These are phyloP conservation scores for Artibeus lituratus DNA, from an alignment of 2,797 vertebrate genomes.

Conservation along the genomic window DNA sequence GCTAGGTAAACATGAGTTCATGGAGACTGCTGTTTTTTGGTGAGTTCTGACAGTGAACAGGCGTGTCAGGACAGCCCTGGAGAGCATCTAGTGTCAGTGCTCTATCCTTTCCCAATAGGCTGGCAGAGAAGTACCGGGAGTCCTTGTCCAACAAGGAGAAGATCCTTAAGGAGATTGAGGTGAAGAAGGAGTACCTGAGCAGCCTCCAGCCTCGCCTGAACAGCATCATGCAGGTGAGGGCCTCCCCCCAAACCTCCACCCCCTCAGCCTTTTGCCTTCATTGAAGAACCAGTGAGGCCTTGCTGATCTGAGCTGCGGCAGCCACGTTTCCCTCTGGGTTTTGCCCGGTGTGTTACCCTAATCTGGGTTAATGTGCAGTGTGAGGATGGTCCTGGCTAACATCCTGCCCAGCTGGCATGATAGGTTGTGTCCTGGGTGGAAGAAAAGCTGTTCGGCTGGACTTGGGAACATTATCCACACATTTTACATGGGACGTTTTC, in stretches of 20 bases:
- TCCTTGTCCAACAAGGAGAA: slow-evolving; percentile 94
- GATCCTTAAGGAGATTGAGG: slow-evolving; percentile 96
- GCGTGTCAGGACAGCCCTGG: not conserved
- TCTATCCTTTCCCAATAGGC: slow-evolving; percentile 78
- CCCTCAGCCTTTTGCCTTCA: not conserved
- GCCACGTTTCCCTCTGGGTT: not conserved
- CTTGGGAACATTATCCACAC: not conserved
- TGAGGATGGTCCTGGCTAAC: not conserved
- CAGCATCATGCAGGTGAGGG: slow-evolving; percentile 95
- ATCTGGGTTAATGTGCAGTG: too few relatives aligned
- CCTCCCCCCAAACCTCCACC: not conserved
- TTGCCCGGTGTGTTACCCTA: not conserved
- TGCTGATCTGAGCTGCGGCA: not conserved
- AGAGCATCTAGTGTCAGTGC: not conserved
- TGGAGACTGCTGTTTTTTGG: not conserved
- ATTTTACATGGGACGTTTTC: not conserved
- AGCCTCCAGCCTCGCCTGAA: slow-evolving; percentile 97
- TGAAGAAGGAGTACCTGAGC: slow-evolving; percentile 96
- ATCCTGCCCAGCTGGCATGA: not conserved
- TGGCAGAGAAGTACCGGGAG: slow-evolving; percentile 96
- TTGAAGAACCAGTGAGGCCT: rapidly evolving
- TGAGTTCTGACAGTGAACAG: not conserved
- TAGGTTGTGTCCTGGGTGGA: not conserved
- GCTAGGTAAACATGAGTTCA: not conserved
- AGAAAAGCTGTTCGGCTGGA: not conserved